A percentile compares a stretch with the other conserved stretches of the same genome.
Conservation (phyloP, 2,888 invertebrate genomes). For the Periphyllus acericola region DNA sequence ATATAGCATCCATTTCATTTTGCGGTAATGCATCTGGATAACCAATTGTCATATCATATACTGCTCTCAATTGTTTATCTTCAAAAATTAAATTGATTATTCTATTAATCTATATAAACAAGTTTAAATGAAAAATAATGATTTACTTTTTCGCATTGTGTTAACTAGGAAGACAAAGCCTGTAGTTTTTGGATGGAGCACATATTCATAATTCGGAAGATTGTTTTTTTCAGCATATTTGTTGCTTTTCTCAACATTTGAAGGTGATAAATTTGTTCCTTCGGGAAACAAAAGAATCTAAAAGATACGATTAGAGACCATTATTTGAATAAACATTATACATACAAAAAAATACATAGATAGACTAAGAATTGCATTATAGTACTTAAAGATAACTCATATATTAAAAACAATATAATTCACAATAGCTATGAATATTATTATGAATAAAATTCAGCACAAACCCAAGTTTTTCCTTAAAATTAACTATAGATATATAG, state of each 20-base stretch:
- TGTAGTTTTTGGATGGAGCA: slow-evolving; percentile 87
- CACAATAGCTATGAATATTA: no score
- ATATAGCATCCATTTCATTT: slow-evolving; percentile 77
- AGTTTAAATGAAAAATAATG: not conserved
- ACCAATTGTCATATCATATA: slow-evolving; percentile 89
- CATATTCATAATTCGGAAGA: slow-evolving; percentile 78
- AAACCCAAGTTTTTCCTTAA: no score
- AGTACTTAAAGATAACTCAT: no score
- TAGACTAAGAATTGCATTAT: no score
- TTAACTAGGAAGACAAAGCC: slow-evolving; percentile 76
- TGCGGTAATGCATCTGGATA: slow-evolving; percentile 82
- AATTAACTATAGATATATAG: no score
- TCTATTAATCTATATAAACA: not conserved
- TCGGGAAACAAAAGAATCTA: slow-evolving; percentile 87
- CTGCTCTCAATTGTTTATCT: slow-evolving; percentile 75
- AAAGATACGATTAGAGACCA: slow-evolving; percentile 17
- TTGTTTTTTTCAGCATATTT: slow-evolving; percentile 76
- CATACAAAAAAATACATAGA: no score
- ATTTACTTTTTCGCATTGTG: slow-evolving; percentile 68
- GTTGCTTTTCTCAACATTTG: slow-evolving; percentile 77
- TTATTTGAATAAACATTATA: not conserved
- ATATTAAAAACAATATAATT: no score
- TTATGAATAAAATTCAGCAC: no score
- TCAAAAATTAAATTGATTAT: slow-evolving; percentile 58
- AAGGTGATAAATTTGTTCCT: slow-evolving; percentile 83